Evolutionary conservation across 2,797 vertebrate genomes (phyloP).

Genomic region (Glyptemys insculpta): DNA sequence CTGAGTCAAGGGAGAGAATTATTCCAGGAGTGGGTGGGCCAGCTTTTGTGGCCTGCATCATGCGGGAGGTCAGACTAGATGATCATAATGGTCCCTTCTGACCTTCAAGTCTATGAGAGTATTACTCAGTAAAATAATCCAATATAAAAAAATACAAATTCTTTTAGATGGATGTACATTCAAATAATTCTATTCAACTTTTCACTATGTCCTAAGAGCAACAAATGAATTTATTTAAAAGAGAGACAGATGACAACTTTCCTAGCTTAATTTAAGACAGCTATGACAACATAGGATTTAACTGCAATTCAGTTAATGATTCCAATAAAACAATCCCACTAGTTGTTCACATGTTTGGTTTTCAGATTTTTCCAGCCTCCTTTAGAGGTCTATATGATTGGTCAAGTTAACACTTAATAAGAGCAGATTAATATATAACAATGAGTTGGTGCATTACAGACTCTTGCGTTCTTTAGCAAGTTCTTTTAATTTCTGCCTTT

Average conservation of each 20-base stretch:
- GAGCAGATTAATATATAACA: slow-evolving; percentile 84
- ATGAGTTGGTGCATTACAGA: slow-evolving; percentile 40
- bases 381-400: slow-evolving; percentile 63
- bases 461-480: slow-evolving; percentile 72
- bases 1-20: too few species aligned
- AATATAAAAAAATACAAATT: background rate
- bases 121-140: background rate
- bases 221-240: background rate
- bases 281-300: slow-evolving; percentile 34
- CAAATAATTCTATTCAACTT: background rate
- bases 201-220: background rate
- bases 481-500: slow-evolving; percentile 74
- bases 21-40: too few species aligned
- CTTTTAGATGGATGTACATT: background rate
- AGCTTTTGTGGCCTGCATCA: too few species aligned
- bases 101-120: too few species aligned
- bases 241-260: background rate
- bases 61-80: too few species aligned
- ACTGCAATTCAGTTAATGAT: slow-evolving; percentile 75
- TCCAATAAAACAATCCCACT: slow-evolving; percentile 57
- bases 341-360: slow-evolving; percentile 64
- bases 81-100: too few species aligned
- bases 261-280: slow-evolving; percentile 58
- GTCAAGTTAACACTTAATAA: slow-evolving; percentile 83
- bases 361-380: slow-evolving; percentile 53